These are phyloP conservation scores for Paraplagusia blochii DNA, from an alignment of 2,113 vertebrate species.

Conservation along the genomic window DNA sequence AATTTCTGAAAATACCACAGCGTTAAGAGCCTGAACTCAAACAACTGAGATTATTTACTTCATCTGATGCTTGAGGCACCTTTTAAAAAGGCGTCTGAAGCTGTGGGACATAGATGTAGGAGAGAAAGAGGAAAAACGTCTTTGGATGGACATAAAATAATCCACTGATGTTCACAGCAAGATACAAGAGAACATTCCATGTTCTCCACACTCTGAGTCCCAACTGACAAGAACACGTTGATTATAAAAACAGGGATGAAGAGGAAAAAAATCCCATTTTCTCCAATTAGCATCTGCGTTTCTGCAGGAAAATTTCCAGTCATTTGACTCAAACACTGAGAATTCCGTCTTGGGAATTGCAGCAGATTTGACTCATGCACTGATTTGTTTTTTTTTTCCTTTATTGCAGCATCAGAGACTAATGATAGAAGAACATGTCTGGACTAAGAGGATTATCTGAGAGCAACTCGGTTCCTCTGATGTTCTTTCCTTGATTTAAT, in stretches of 20 bases:
- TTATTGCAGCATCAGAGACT: background rate
- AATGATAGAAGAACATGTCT: background rate
- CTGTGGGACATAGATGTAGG: background rate
- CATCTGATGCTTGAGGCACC: background rate
- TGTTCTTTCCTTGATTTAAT: background rate
- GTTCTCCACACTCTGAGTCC: no score
- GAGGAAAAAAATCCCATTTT: no score
- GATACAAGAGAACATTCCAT: no score
- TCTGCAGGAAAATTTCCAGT: no score
- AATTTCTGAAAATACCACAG: constrained; percentile 13
- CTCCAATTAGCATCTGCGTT: background rate
- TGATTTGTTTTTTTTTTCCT: background rate
- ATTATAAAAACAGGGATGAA: no score
- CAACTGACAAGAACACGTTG: no score
- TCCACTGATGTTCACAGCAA: no score
- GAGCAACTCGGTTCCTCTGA: background rate
- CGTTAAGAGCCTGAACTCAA: background rate
- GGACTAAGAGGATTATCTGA: background rate
- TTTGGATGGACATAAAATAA: background rate
- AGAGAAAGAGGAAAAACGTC: background rate
- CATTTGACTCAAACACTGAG: background rate
- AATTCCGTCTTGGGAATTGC: background rate
- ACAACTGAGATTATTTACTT: constrained; percentile 12
- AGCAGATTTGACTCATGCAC: background rate
- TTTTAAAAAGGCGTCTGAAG: background rate